Conservation (phyloP, 1,140 invertebrate genomes). For the Drosophila baimaii region DNA sequence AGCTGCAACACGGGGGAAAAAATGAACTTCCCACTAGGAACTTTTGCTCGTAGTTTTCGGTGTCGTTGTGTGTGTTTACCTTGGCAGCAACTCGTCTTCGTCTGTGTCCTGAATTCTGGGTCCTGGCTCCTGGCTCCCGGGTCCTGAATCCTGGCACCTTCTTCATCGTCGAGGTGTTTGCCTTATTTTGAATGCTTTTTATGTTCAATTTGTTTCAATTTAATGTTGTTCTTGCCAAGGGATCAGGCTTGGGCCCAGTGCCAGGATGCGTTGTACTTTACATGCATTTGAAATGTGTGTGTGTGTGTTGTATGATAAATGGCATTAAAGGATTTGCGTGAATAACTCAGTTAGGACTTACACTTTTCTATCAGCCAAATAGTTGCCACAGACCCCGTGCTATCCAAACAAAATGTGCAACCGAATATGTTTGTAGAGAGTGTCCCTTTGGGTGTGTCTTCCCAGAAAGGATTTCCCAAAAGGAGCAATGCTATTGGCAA, state of each 20-base stretch:
- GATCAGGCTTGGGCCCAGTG: constrained; percentile 57
- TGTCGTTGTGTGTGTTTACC: constrained; percentile 67
- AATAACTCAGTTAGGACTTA: constrained; percentile 66
- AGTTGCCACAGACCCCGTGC: constrained; percentile 47
- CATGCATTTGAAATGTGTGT: constrained; percentile 70
- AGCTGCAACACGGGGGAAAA: constrained; percentile 22
- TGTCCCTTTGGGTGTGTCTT: neutral
- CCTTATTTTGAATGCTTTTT: constrained; percentile 82
- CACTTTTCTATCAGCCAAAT: constrained; percentile 46
- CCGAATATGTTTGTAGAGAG: constrained; percentile 13
- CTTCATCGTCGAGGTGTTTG: constrained; percentile 67
- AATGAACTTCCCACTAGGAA: constrained; percentile 31
- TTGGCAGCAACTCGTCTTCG: constrained; percentile 68
- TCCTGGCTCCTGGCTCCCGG: constrained; percentile 18
- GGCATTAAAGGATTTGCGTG: constrained; percentile 79
- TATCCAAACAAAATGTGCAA: constrained; percentile 42
- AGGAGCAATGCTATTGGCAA: too few relatives aligned
- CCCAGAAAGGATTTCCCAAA: neutral
- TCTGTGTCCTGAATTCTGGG: constrained; percentile 44
- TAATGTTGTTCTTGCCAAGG: constrained; percentile 78
- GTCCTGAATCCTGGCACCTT: constrained; percentile 21
- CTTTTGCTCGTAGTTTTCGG: constrained; percentile 56
- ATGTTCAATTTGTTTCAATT: constrained; percentile 83
- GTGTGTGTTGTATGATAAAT: constrained; percentile 67
- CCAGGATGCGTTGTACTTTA: constrained; percentile 69